A percentile compares a stretch with the other conserved stretches of the same genome.
Evolutionary conservation across 2,888 invertebrate species (phyloP).

Genomic region (Acanthopleura granulata): DNA sequence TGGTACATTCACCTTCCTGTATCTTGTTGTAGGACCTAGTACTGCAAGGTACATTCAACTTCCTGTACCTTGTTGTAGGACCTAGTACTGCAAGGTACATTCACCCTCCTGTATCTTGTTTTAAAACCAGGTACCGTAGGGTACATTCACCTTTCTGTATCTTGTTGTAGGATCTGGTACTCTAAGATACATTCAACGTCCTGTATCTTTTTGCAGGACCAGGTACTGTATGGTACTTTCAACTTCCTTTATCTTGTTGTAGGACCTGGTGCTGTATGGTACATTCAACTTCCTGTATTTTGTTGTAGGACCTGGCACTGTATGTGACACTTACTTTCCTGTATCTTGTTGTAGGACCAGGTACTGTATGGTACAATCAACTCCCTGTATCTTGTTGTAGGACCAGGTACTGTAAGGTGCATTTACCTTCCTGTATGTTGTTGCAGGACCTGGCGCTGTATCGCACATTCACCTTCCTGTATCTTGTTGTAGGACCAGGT

Average conservation of each 20-base stretch:
- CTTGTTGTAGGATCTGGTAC: slow-evolving; percentile 50
- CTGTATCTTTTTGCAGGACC: slow-evolving; percentile 53
- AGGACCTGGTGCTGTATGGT: slow-evolving; percentile 51
- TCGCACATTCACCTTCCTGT: slow-evolving; percentile 51
- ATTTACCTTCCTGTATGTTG: slow-evolving; percentile 53
- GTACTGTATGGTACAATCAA: slow-evolving; percentile 49
- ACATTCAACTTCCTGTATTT: slow-evolving; percentile 54
- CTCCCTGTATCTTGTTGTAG: slow-evolving; percentile 53
- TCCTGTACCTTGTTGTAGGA: slow-evolving; percentile 54
- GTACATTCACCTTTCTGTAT: slow-evolving; percentile 52
- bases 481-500: slow-evolving; percentile 52
- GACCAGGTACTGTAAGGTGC: slow-evolving; percentile 48
- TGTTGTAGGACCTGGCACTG: slow-evolving; percentile 50
- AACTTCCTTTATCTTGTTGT: slow-evolving; percentile 55
- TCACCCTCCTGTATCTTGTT: slow-evolving; percentile 54
- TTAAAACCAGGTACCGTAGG: slow-evolving; percentile 51
- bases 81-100: slow-evolving; percentile 45
- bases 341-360: slow-evolving; percentile 53
- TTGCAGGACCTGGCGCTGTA: slow-evolving; percentile 52
- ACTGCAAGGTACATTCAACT: slow-evolving; percentile 50
- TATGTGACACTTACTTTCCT: slow-evolving; percentile 52
- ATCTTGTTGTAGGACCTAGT: slow-evolving; percentile 52
- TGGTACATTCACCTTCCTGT: slow-evolving; percentile 48
- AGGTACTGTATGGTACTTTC: slow-evolving; percentile 48
- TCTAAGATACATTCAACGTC: slow-evolving; percentile 53